phyloP scores from a whole-genome alignment of 2,888 invertebrate genomes.

The Cryptocephalus moraei region DNA sequence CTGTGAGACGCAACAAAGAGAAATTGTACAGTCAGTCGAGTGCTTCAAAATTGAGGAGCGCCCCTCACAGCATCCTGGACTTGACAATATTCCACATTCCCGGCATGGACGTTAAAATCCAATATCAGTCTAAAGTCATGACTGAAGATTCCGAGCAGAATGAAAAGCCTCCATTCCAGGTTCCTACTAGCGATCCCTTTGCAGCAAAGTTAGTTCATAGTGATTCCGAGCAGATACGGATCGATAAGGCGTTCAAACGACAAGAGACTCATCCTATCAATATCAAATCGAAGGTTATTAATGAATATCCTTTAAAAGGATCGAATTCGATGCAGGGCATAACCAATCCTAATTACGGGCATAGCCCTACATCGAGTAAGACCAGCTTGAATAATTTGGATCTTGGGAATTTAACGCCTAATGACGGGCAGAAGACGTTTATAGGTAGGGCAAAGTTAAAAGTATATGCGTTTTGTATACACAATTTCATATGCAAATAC shows the following conservation, averaged over 20 bases:
- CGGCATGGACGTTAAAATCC: constrained; percentile 64
- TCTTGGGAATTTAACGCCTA: constrained; percentile 22
- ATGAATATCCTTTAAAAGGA: constrained; percentile 17
- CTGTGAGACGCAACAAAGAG: constrained; percentile 34
- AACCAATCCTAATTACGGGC: constrained; percentile 36
- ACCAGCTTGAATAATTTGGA: constrained; percentile 26
- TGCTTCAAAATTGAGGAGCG: constrained; percentile 31
- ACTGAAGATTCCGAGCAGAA: constrained; percentile 12
- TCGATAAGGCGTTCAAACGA: constrained; percentile 34
- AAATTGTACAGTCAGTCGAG: constrained; percentile 29
- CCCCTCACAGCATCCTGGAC: constrained; percentile 45
- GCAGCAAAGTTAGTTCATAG: constrained; percentile 11
- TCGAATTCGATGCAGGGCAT: constrained; percentile 34
- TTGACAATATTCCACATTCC: constrained; percentile 85
- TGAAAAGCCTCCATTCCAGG: constrained; percentile 19
- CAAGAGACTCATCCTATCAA: constrained; percentile 24
- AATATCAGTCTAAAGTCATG: constrained; percentile 34
- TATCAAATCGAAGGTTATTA: constrained; percentile 9
- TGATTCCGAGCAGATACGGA: constrained; percentile 30
- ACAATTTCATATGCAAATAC: neutral
- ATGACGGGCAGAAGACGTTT: constrained; percentile 13
- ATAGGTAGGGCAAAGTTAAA: constrained; percentile 2
- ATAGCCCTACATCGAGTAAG: constrained; percentile 28
- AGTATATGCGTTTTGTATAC: too few relatives aligned
- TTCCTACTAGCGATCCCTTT: constrained; percentile 7